These are phyloP conservation scores for Lagocephalus sceleratus DNA, from an alignment of 2,797 vertebrate species.

Conservation along the genomic window DNA sequence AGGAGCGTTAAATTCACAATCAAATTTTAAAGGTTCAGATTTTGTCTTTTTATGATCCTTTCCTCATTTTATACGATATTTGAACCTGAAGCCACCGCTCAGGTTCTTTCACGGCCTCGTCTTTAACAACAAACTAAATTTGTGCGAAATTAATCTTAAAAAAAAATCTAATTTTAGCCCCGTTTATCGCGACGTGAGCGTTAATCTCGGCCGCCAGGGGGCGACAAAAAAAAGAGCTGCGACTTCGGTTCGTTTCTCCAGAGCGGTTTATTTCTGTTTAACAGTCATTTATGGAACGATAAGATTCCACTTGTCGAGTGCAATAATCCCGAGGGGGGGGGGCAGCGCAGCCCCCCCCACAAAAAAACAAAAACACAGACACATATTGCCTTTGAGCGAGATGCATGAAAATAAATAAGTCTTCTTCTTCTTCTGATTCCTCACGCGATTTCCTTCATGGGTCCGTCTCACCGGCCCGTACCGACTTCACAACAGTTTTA, in stretches of 20 bases:
- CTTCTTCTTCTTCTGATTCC: constrained; percentile 48
- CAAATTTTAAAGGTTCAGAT: too few relatives aligned
- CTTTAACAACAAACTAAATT: too few relatives aligned
- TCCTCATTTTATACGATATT: too few relatives aligned
- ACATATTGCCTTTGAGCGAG: constrained; percentile 42
- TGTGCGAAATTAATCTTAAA: constrained; percentile 59
- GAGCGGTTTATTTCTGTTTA: constrained; percentile 70
- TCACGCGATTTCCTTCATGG: constrained; percentile 74
- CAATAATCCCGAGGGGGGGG: constrained; percentile 63
- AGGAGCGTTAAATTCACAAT: too few relatives aligned
- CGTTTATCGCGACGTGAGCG: too few relatives aligned
- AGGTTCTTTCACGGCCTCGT: too few relatives aligned
- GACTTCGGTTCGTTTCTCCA: constrained; percentile 18
- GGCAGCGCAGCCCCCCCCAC: constrained; percentile 23
- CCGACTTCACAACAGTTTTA: constrained; percentile 58
- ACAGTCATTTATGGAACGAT: constrained; percentile 79
- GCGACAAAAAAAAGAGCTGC: neutral
- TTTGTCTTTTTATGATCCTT: too few relatives aligned
- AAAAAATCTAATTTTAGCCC: constrained; percentile 16
- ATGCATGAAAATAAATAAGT: constrained; percentile 78
- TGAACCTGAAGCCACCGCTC: too few relatives aligned
- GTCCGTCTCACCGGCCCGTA: constrained; percentile 63
- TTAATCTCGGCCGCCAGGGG: neutral
- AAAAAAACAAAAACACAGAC: neutral
- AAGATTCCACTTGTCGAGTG: constrained; percentile 73